These are phyloP conservation scores for Cephus spinipes DNA, from an alignment of 2,888 invertebrate genomes.

Conservation along the genomic window DNA sequence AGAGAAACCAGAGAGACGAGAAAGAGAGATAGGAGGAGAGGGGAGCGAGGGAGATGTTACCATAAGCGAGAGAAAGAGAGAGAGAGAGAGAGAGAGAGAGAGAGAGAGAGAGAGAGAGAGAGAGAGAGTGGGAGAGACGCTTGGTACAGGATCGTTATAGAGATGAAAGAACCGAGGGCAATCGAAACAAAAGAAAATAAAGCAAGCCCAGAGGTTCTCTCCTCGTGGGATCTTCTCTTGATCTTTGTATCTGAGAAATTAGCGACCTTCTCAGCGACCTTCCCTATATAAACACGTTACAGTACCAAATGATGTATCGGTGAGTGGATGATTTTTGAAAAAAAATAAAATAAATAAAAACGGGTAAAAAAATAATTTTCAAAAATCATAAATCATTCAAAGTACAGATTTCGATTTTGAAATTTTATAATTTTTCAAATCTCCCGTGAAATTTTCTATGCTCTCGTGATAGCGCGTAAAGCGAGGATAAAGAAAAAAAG, in stretches of 20 bases:
- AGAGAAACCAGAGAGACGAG: conserved; percentile 17
- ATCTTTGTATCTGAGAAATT: not conserved
- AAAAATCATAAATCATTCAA: not conserved
- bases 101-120: not conserved
- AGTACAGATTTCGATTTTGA: not conserved
- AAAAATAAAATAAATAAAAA: not conserved
- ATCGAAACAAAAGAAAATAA: conserved; percentile 35
- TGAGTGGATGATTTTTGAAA: not conserved
- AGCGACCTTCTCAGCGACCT: not conserved
- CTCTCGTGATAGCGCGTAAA: not conserved
- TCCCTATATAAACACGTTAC: not conserved
- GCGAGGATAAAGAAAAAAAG: not conserved
- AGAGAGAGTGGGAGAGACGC: conserved; percentile 4
- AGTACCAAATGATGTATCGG: too few species aligned
- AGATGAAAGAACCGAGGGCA: conserved; percentile 31
- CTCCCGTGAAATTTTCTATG: not conserved
- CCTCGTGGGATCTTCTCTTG: not conserved
- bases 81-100: conserved; percentile 2
- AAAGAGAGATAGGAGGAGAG: conserved; percentile 11
- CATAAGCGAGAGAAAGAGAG: conserved; percentile 7
- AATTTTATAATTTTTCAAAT: not conserved
- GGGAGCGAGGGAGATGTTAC: conserved; percentile 1
- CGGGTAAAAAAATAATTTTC: not conserved
- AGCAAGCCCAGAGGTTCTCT: not conserved
- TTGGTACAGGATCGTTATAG: conserved; percentile 29